Base-by-base conservation (phyloP, 2,888 invertebrate genomes). In the Osmoderma eremita region DNA sequence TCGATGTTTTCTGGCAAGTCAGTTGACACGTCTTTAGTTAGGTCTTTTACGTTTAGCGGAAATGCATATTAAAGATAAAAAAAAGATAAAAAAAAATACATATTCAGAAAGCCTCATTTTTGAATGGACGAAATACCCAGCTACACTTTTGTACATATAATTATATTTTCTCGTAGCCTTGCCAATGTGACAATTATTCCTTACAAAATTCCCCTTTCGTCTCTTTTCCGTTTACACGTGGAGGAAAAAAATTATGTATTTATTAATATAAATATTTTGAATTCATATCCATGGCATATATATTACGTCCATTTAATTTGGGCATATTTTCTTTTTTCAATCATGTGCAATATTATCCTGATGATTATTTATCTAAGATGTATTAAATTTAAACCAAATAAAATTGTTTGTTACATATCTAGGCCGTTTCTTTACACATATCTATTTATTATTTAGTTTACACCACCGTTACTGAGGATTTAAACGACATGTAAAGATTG, bases 281-380 rank as follows among this genome's bases (percentile, higher is more conserved):
- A 68, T 73, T 67, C 67, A 67, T 67, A 68, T 68, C 65, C 68
- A 65, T 68, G 68, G 68, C 68, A 68, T 68, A 67, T 49, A 77
- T 79, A 78, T 80, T 80, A 78, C 81, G 81, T 82, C 81, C 81
- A 81, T 81, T 81, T 81, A 78, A 80, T 77, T 74, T 78, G 79
- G 79, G 80, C 80, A 78, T n/a, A n/a, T n/a, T n/a, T 81, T 80
- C 78, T 24, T 24, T 41, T 78, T 81, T 80, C 79, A 80, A 79
- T 80, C 79, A 81, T 82, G 82, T 82, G 82, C 82, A 82, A 82
- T 82, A 82, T 82, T 82, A 81, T 80, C 81, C 80, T 81, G 80
- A 81, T 73, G 77, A 81, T 82, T 81, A 82, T 82, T 82, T 82
- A 82, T 82, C 81, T 81, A 82, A 79, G 77, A 81, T 82, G 81